A percentile compares a stretch with the other conserved stretches of the same genome.
Conservation (phyloP, 2,888 invertebrate genomes). For the Parnassius smintheus region DNA sequence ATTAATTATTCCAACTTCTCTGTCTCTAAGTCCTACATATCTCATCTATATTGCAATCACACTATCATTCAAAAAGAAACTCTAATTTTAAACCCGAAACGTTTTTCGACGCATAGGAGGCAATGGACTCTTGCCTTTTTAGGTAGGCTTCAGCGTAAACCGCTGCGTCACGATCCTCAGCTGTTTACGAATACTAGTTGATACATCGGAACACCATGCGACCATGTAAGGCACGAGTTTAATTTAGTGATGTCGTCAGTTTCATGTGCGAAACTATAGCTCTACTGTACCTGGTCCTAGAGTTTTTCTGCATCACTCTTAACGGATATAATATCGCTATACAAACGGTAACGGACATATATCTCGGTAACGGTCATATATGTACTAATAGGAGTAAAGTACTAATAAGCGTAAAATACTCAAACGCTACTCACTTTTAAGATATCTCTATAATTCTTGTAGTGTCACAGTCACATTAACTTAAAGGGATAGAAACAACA, state of each 20-base stretch:
- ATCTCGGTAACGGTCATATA: no score
- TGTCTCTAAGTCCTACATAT: no score
- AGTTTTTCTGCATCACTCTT: background rate
- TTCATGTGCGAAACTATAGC: constrained; percentile 7
- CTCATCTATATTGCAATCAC: no score
- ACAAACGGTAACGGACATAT: no score
- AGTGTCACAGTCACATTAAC: no score
- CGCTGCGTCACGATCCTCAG: constrained; percentile 65
- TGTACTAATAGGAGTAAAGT: no score
- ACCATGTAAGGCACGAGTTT: constrained; percentile 71
- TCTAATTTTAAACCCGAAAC: constrained; percentile 23
- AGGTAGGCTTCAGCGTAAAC: constrained; percentile 48
- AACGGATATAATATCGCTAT: no score
- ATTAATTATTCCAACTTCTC: no score
- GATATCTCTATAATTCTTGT: no score
- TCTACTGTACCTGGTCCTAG: background rate
- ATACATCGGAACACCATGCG: constrained; percentile 66
- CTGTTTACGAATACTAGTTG: constrained; percentile 58
- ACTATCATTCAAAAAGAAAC: background rate
- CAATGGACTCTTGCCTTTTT: constrained; percentile 45
- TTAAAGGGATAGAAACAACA: no score
- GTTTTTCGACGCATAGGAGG: constrained; percentile 37
- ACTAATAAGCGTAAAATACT: no score
- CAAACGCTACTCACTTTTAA: no score
- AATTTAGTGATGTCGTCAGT: constrained; percentile 73